Percentiles rank a stretch among this genome's conserved stretches.
Evolutionary conservation across 2,113 vertebrate species (phyloP).

Genomic region (Charina bottae): DNA sequence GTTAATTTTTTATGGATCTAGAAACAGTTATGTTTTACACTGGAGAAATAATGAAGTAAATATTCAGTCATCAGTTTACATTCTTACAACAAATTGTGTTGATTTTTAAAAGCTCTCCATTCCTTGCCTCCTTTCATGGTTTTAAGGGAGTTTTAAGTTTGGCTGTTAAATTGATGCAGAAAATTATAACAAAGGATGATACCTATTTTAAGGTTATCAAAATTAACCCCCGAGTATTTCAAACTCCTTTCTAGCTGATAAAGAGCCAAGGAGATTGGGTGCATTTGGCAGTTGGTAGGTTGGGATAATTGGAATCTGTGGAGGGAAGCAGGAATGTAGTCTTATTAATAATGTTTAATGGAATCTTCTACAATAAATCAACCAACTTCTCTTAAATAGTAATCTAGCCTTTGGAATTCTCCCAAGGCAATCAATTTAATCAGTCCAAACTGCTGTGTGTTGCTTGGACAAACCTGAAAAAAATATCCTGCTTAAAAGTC

Average conservation of each 20-base stretch:
- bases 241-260: slow-evolving; percentile 14
- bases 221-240: slow-evolving; percentile 17
- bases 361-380: not conserved
- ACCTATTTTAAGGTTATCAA: slow-evolving; percentile 7
- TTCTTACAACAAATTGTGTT: not conserved
- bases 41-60: slow-evolving; percentile 2
- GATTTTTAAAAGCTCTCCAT: slow-evolving; percentile 30
- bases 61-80: not conserved
- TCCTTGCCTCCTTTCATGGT: slow-evolving; percentile 23
- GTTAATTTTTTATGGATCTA: slow-evolving; percentile 33
- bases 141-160: slow-evolving; percentile 29
- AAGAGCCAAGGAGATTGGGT: slow-evolving; percentile 7
- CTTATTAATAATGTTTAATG: slow-evolving; percentile 9
- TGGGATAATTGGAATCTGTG: not conserved
- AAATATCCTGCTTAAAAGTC: not conserved
- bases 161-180: slow-evolving; percentile 13
- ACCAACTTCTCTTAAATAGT: not conserved
- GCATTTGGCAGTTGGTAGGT: not conserved
- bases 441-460: fast-evolving
- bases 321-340: not conserved
- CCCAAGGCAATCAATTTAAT: not conserved
- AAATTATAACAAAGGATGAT: not conserved
- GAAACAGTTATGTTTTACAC: not conserved
- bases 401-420: slow-evolving; percentile 15
- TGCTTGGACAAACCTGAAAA: slow-evolving; percentile 31